Base-by-base conservation (phyloP, 2,888 invertebrate species). In the Anthrax anthrax region DNA sequence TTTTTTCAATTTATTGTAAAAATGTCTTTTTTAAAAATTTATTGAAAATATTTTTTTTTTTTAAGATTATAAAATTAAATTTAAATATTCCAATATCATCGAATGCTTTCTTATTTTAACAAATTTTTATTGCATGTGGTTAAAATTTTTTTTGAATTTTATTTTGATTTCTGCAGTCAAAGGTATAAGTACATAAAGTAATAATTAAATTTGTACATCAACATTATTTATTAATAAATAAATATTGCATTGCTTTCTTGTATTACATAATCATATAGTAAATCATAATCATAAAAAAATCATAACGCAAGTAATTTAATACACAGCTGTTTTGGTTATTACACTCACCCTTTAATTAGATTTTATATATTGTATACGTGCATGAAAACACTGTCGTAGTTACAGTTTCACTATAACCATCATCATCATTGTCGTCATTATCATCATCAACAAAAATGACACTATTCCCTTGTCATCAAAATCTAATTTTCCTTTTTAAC, bases 281-380 rank as follows among this genome's bases (percentile, higher is more conserved):
- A 12, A 1, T 27, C 9, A 27, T 27, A 32, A 32, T 6, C 13
- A 32, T 32, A 12, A 12, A 32, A 32, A 12, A 32, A 32, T 32
- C 29, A 32, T 32, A 32, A 41, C 42, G 37, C n/a, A n/a, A 37
- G 65, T 65, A 66, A 66, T 67, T 66, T 67, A 65, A 66, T 66
- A 64, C 67, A 65, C 67, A 67, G 67, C 67, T 66, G 66, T 67
- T 64, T 66, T 23, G 23, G 64, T 66, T 66, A 59, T 56, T 50
- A 51, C 54, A 54, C 54, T 52, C 52, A 54, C 54, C 55, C 55
- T 60, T 56, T 23, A 8, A 23, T 23, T 23, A 23, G 4, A 23
- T 8, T 23, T 4, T 23, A 23, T 23, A 23, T 23, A 23, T 23
- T 23, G 23, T 23, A 8, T 23, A 23, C 8, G 58, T 60, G 8